Evolutionary conservation across 2,797 vertebrate genomes (phyloP).

Genomic region (Alcedo quadribrachys): DNA sequence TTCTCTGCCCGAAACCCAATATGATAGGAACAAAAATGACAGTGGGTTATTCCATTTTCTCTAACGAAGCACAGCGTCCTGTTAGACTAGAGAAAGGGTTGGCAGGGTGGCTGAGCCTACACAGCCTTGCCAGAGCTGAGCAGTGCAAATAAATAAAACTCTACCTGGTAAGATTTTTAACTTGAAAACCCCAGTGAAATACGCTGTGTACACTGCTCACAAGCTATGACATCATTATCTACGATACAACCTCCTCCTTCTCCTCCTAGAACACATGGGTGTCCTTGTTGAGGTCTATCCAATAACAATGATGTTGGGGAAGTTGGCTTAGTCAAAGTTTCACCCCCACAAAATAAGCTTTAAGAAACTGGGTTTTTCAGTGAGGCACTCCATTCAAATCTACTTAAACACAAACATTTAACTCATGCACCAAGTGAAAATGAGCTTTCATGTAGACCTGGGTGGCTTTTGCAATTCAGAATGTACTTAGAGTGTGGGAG

Average conservation of each 20-base stretch:
- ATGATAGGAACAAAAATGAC: constrained; percentile 65
- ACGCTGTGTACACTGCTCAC: background rate
- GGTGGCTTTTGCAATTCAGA: background rate
- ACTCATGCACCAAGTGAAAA: background rate
- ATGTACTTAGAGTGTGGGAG: background rate
- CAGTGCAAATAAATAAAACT: background rate
- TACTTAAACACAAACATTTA: background rate
- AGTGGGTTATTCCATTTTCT: constrained; percentile 64
- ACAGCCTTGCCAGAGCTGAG: constrained; percentile 23
- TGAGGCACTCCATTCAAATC: background rate
- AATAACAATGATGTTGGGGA: background rate
- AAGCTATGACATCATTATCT: background rate
- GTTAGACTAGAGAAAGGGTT: constrained; percentile 42
- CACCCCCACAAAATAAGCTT: background rate
- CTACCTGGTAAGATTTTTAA: background rate
- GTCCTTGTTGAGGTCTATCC: background rate
- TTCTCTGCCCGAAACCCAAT: constrained; percentile 63
- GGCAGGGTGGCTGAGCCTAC: background rate
- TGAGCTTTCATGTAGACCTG: background rate
- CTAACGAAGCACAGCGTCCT: constrained; percentile 36
- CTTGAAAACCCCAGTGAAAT: background rate
- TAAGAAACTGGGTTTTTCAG: background rate
- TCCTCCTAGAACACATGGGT: background rate
- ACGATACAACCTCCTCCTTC: background rate
- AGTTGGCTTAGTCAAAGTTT: constrained; percentile 3